A percentile compares a stretch with the other conserved stretches of the same genome.
phyloP scores from a whole-genome alignment of 2,888 invertebrate species.

The Mythimna ferrago region DNA sequence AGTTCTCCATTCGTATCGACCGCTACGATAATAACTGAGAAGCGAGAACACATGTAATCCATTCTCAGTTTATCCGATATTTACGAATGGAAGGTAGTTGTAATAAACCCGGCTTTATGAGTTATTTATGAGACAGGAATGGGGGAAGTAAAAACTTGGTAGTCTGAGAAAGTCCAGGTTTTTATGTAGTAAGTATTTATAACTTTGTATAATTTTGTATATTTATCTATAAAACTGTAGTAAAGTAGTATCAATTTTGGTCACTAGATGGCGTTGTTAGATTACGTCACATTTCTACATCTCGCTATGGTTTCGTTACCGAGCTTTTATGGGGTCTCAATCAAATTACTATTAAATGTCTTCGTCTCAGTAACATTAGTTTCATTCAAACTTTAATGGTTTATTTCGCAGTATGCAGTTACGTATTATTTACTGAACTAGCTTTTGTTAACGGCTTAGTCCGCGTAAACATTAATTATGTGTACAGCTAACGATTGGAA shows the following conservation, averaged over 20 bases:
- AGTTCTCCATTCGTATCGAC: conserved; percentile 19
- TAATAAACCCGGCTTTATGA: conserved; percentile 31
- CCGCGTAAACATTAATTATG: too few species aligned
- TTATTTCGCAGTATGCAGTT: background rate
- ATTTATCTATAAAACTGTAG: too few species aligned
- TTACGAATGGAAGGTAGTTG: conserved; percentile 22
- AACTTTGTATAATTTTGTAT: background rate
- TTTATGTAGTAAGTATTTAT: background rate
- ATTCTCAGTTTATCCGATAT: conserved; percentile 35
- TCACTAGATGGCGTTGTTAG: too few species aligned
- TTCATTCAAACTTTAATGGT: background rate
- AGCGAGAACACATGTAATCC: conserved; percentile 44
- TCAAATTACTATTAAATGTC: too few species aligned
- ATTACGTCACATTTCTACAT: too few species aligned
- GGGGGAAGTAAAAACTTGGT: conserved; percentile 3
- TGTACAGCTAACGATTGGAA: too few species aligned
- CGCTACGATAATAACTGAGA: conserved; percentile 15
- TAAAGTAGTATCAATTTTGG: too few species aligned
- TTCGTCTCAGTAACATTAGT: too few species aligned
- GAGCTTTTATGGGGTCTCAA: too few species aligned
- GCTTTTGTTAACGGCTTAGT: too few species aligned
- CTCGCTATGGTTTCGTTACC: too few species aligned
- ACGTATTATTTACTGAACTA: background rate
- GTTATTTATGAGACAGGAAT: conserved; percentile 21
- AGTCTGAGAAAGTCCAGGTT: background rate